Conservation (phyloP, 2,113 vertebrate genomes). For the Atrichornis clamosus region DNA sequence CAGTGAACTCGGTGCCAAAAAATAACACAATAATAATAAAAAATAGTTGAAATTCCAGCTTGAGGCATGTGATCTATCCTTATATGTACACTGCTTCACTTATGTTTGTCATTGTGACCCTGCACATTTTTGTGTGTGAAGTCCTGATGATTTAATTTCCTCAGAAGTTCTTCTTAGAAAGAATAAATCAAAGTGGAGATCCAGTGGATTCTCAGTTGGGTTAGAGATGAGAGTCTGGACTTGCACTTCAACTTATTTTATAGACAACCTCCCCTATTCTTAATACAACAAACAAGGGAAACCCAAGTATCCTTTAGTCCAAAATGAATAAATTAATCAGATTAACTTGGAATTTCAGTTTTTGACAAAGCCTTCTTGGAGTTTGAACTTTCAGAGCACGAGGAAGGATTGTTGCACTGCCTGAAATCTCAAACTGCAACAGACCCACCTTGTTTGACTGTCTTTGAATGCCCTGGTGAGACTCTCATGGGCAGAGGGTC, state of each 20-base stretch:
- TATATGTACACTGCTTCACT: neutral
- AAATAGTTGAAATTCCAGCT: neutral
- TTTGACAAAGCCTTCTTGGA: constrained; percentile 25
- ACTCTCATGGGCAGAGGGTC: neutral
- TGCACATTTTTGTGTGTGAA: neutral
- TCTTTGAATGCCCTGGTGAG: neutral
- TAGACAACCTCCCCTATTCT: neutral
- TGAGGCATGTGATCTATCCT: neutral
- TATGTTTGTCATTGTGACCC: neutral
- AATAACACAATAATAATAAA: neutral
- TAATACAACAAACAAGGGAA: neutral
- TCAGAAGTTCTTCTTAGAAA: neutral
- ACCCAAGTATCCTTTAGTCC: neutral
- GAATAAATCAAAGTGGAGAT: neutral
- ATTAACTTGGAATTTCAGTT: constrained; percentile 23
- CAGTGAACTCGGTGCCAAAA: neutral
- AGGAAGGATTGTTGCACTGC: neutral
- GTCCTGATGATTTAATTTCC: neutral
- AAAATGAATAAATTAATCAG: constrained; percentile 24
- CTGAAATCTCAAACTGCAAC: neutral
- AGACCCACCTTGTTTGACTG: neutral
- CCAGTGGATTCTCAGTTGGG: neutral
- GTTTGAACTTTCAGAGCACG: neutral
- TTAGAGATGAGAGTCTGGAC: neutral
- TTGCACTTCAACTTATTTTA: neutral